These are phyloP conservation scores for Apodemus sylvaticus DNA, from an alignment of 2,113 vertebrate genomes.

Conservation along the genomic window DNA sequence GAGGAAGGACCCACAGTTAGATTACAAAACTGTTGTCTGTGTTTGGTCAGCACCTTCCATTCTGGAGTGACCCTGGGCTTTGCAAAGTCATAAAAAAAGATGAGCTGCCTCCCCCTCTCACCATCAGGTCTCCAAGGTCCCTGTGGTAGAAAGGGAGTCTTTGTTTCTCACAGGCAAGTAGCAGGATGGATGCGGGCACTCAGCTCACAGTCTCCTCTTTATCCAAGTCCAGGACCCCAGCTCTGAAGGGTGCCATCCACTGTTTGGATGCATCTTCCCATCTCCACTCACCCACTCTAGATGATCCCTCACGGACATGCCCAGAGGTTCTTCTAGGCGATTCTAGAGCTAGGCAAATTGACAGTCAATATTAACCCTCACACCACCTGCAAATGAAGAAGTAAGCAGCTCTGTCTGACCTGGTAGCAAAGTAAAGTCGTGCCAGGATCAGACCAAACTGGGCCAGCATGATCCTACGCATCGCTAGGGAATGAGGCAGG, in stretches of 20 bases:
- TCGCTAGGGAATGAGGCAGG: neutral
- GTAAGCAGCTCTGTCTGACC: neutral
- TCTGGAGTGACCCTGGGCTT: neutral
- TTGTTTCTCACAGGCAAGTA: neutral
- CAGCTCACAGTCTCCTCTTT: neutral
- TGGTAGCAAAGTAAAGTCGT: neutral
- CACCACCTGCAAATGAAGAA: neutral
- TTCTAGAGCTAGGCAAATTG: neutral
- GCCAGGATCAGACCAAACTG: neutral
- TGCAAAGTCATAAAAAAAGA: no score
- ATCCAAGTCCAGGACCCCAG: neutral
- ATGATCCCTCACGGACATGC: neutral
- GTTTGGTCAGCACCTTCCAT: neutral
- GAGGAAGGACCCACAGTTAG: neutral
- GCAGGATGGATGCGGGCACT: neutral
- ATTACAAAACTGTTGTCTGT: no score
- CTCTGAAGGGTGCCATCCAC: neutral
- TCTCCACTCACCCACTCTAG: neutral
- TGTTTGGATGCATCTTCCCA: neutral
- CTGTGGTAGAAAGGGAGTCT: neutral
- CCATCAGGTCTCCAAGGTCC: neutral
- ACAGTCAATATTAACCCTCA: neutral
- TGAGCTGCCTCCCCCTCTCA: no score
- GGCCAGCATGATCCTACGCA: neutral
- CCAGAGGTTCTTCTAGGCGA: neutral